These are phyloP conservation scores for Sinodicranocentrus sp. DNA, from an alignment of 2,888 invertebrate species.

Conservation along the genomic window DNA sequence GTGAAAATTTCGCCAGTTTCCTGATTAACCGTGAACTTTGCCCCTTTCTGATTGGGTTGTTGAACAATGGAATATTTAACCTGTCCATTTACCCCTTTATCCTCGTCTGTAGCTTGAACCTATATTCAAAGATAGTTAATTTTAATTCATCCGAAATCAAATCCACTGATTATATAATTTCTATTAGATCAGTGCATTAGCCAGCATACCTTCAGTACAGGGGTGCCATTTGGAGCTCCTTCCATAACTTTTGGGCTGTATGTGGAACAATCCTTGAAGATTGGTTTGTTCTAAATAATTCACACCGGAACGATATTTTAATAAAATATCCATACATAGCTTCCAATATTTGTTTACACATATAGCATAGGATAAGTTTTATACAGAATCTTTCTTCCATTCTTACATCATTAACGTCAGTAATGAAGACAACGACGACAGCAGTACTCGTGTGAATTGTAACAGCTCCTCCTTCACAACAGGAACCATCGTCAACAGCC, in stretches of 20 bases:
- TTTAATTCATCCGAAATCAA: too few species aligned
- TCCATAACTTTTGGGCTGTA: constrained; percentile 97
- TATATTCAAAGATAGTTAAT: too few species aligned
- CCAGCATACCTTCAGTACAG: constrained; percentile 92
- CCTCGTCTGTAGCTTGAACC: constrained; percentile 93
- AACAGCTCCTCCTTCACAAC: constrained; percentile 92
- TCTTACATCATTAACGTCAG: constrained; percentile 97
- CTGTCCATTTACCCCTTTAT: constrained; percentile 97
- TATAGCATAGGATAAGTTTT: too few species aligned
- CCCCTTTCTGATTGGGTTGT: constrained; percentile 95
- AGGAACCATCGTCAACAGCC: constrained; percentile 98
- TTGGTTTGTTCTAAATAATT: constrained; percentile 89
- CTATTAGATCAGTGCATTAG: too few species aligned
- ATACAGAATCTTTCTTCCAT: too few species aligned
- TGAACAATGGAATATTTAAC: constrained; percentile 98
- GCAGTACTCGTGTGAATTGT: constrained; percentile 96
- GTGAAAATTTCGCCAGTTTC: constrained; percentile 96
- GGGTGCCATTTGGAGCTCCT: constrained; percentile 95
- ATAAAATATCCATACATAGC: too few species aligned
- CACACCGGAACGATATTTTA: too few species aligned
- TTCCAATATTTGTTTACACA: too few species aligned
- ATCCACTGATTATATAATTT: too few species aligned
- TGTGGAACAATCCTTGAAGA: constrained; percentile 94
- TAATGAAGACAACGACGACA: constrained; percentile 96
- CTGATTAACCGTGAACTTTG: constrained; percentile 96